Percentiles rank a stretch among this genome's conserved stretches.
Evolutionary conservation across 2,797 vertebrate genomes (phyloP).

Genomic region (Denticeps clupeoides): DNA sequence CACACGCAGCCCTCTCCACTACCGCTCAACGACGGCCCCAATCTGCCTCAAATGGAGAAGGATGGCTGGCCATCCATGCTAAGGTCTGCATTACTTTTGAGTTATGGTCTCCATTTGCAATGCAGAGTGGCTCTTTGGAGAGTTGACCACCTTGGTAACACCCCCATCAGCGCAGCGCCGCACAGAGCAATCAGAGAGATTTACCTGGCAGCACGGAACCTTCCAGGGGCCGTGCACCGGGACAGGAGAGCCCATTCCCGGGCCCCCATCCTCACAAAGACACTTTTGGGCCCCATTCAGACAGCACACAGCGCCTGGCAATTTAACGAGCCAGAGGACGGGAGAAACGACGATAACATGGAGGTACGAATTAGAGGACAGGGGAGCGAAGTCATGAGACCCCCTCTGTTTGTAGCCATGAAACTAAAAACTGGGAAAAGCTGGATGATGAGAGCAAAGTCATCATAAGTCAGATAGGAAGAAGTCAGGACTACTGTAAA

Average conservation of each 20-base stretch:
- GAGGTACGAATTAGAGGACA: constrained; percentile 45
- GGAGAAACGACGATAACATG: constrained; percentile 50
- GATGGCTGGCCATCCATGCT: constrained; percentile 65
- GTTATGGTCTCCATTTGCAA: constrained; percentile 92
- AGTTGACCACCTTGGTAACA: constrained; percentile 71
- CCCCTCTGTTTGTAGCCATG: too few species aligned
- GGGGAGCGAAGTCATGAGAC: constrained; percentile 43
- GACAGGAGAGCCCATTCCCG: constrained; percentile 50
- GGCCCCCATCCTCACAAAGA: constrained; percentile 56
- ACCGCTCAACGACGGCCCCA: too few species aligned
- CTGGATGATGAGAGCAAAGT: too few species aligned
- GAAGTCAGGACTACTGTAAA: too few species aligned
- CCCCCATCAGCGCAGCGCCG: constrained; percentile 51
- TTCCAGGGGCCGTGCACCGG: constrained; percentile 47
- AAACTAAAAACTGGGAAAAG: too few species aligned
- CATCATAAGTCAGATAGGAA: too few species aligned
- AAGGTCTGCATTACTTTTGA: constrained; percentile 88
- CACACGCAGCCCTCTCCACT: too few species aligned
- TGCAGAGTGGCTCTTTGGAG: constrained; percentile 85
- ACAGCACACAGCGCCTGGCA: constrained; percentile 52
- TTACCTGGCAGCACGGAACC: constrained; percentile 60
- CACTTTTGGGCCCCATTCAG: constrained; percentile 67
- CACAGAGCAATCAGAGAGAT: constrained; percentile 68
- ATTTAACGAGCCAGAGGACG: constrained; percentile 52
- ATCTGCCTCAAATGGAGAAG: constrained; percentile 69